Evolutionary conservation across 1,140 invertebrate species (phyloP).

Genomic region (Hylaeus volcanicus): DNA sequence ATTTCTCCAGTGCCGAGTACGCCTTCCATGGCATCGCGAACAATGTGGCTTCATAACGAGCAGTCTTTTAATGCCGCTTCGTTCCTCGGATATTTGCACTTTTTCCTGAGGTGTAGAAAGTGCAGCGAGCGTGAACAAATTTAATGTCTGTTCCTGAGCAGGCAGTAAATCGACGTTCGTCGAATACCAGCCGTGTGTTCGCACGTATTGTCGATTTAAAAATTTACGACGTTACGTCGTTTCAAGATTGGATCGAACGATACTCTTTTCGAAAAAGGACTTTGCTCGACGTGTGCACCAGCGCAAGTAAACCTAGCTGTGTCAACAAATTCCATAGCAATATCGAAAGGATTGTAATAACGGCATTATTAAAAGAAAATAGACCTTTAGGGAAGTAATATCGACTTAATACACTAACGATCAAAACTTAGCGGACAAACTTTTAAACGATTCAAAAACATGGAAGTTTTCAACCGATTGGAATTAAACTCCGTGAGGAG

Average conservation of each 20-base stretch:
- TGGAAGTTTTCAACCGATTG: too few relatives aligned
- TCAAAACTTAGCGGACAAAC: too few relatives aligned
- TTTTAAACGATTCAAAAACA: too few relatives aligned
- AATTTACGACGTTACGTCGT: conserved; percentile 1
- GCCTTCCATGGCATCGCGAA: background rate
- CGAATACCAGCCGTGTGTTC: background rate
- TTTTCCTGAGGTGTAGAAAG: conserved; percentile 15
- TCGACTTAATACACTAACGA: too few relatives aligned
- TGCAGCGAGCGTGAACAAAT: conserved; percentile 18
- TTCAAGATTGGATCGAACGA: background rate
- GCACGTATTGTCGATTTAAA: conserved; percentile 22
- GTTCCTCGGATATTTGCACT: conserved; percentile 21
- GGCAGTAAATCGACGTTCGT: background rate
- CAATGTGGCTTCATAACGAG: conserved; percentile 3
- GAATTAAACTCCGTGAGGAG: too few relatives aligned
- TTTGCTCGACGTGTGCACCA: too few relatives aligned
- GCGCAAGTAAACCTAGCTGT: too few relatives aligned
- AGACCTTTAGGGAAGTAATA: too few relatives aligned
- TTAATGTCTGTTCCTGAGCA: conserved; percentile 5
- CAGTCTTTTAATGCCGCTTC: background rate
- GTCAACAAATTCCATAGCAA: too few relatives aligned
- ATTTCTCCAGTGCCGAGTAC: background rate
- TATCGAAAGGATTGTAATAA: too few relatives aligned
- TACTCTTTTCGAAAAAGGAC: background rate
- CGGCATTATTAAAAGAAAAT: too few relatives aligned